Percentiles rank a stretch among this genome's conserved stretches.
These are phyloP conservation scores for Gyrodactylus bullatarudis DNA, from an alignment of 1,140 invertebrate genomes.

Conservation along the genomic window DNA sequence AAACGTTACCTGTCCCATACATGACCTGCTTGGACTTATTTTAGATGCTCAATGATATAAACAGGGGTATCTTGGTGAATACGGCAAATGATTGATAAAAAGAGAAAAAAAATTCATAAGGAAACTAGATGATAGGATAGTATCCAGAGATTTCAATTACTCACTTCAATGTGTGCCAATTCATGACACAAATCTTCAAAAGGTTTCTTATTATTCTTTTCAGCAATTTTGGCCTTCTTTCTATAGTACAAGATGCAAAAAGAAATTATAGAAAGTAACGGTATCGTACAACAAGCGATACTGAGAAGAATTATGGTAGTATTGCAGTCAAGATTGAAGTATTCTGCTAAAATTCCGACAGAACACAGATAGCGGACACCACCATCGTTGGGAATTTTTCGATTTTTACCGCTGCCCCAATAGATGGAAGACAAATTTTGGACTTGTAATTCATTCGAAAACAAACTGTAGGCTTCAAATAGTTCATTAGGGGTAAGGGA, in stretches of 20 bases:
- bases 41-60: too few species aligned
- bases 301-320: background rate
- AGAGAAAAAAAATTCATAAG: too few species aligned
- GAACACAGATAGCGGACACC: background rate
- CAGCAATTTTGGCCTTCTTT: background rate
- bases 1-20: too few species aligned
- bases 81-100: too few species aligned
- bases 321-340: background rate
- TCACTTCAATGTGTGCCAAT: conserved; percentile 1
- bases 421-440: background rate
- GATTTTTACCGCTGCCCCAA: background rate
- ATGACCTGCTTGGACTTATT: too few species aligned
- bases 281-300: background rate
- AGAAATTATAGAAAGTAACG: background rate
- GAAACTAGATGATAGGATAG: too few species aligned
- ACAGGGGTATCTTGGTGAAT: too few species aligned
- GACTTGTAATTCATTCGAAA: background rate
- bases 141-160: too few species aligned
- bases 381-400: background rate
- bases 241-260: background rate
- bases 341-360: background rate
- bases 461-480: background rate
- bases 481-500: background rate
- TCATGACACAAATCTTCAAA: conserved; percentile 4
- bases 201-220: conserved; percentile 1